phyloP scores from a whole-genome alignment of 2,888 invertebrate species.

The Trissolcus japonicus region DNA sequence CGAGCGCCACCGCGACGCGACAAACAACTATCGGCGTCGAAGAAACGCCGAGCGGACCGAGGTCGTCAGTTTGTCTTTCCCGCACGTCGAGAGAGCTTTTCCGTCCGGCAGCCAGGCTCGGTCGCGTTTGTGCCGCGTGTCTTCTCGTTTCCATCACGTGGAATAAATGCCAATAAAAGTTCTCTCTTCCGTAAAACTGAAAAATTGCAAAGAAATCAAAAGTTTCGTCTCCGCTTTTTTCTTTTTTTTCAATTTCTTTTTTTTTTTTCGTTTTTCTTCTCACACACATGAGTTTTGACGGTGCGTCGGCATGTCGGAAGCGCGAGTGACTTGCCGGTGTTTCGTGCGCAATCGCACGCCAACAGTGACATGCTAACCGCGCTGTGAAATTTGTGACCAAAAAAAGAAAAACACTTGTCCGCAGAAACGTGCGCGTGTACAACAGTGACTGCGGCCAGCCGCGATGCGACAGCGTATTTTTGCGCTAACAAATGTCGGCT shows the following conservation, averaged over 20 bases:
- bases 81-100: constrained; percentile 53
- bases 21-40: constrained; percentile 62
- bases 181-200: not conserved
- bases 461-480: not conserved
- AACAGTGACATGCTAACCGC: constrained; percentile 38
- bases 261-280: not conserved
- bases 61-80: constrained; percentile 58
- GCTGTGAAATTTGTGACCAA: constrained; percentile 41
- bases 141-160: constrained; percentile 2
- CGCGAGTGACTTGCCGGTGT: constrained; percentile 43
- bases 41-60: constrained; percentile 50
- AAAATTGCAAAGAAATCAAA: not conserved
- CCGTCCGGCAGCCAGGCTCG: constrained; percentile 40
- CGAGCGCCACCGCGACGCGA: constrained; percentile 65
- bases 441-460: constrained; percentile 29
- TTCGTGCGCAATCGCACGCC: constrained; percentile 46
- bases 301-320: constrained; percentile 44
- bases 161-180: not conserved
- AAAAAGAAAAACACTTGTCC: constrained; percentile 8
- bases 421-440: constrained; percentile 8
- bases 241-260: not conserved
- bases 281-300: constrained; percentile 8
- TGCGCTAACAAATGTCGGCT: constrained; percentile 18
- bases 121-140: constrained; percentile 15
- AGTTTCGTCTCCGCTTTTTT: too few species aligned